Evolutionary conservation across 2,113 vertebrate species (phyloP).

Genomic region (Tyrannus savana): DNA sequence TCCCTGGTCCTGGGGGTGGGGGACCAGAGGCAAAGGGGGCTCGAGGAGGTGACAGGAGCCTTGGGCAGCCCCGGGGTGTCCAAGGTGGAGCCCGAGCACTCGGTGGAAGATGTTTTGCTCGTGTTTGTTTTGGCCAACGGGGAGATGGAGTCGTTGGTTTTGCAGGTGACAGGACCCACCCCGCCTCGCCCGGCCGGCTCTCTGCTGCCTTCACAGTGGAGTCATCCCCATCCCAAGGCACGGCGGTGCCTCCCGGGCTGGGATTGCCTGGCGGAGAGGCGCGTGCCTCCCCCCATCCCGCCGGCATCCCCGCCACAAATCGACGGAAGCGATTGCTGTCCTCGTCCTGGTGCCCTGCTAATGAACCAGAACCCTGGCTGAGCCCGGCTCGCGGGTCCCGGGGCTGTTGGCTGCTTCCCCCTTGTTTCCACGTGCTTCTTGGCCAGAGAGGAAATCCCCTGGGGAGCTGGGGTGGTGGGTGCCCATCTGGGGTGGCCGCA

Average conservation of each 20-base stretch:
- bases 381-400: neutral
- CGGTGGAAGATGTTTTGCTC: neutral
- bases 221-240: neutral
- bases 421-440: neutral
- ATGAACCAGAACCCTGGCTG: neutral
- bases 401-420: neutral
- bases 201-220: neutral
- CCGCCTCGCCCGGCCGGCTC: neutral
- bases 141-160: neutral
- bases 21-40: neutral
- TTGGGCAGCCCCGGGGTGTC: neutral
- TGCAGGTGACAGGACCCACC: slow-evolving; percentile 29
- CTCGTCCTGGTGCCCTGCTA: rapidly evolving
- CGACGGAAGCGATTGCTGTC: rapidly evolving
- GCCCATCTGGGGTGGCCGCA: rapidly evolving
- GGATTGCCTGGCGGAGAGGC: neutral
- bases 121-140: neutral
- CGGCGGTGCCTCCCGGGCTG: neutral
- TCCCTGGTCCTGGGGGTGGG: rapidly evolving
- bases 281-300: rapidly evolving
- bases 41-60: neutral
- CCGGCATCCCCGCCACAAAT: rapidly evolving
- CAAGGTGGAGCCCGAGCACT: neutral
- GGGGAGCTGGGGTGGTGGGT: neutral
- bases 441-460: neutral